A percentile compares a stretch with the other conserved stretches of the same genome.
phyloP scores from a whole-genome alignment of 2,113 vertebrate genomes.

The Trichechus manatus region DNA sequence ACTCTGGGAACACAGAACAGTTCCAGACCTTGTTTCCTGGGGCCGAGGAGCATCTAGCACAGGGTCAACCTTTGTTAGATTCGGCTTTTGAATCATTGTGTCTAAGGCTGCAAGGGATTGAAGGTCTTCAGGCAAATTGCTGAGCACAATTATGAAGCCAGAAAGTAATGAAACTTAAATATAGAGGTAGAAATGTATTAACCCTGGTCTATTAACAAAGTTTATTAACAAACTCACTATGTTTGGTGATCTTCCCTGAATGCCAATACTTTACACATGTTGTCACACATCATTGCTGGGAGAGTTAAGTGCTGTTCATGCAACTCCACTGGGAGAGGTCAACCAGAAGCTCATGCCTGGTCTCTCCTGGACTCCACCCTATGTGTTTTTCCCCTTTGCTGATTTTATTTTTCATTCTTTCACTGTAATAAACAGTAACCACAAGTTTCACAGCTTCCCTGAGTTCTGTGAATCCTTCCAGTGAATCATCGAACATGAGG shows the following conservation, averaged over 20 bases:
- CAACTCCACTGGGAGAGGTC: background rate
- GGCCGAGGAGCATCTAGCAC: background rate
- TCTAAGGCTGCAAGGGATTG: background rate
- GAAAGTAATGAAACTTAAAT: background rate
- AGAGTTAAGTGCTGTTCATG: background rate
- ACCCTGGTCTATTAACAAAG: too few relatives aligned
- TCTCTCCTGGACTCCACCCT: background rate
- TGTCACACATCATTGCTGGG: background rate
- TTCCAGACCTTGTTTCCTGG: background rate
- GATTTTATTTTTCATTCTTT: background rate
- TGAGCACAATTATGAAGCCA: background rate
- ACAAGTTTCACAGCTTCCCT: background rate
- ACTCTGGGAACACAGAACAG: background rate
- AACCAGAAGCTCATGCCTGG: background rate
- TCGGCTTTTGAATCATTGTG: background rate
- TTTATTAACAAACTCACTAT: too few relatives aligned
- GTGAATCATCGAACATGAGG: background rate
- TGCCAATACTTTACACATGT: too few relatives aligned
- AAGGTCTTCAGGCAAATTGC: background rate
- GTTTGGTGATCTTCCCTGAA: background rate
- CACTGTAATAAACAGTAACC: background rate
- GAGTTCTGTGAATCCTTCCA: background rate
- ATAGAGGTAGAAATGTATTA: background rate
- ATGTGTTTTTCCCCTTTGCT: too few relatives aligned
- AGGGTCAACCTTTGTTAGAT: accelerated